Percentiles rank a stretch among this genome's conserved stretches.
Evolutionary conservation across 2,797 vertebrate species (phyloP).

Genomic region (Mormyrops boulengeri): DNA sequence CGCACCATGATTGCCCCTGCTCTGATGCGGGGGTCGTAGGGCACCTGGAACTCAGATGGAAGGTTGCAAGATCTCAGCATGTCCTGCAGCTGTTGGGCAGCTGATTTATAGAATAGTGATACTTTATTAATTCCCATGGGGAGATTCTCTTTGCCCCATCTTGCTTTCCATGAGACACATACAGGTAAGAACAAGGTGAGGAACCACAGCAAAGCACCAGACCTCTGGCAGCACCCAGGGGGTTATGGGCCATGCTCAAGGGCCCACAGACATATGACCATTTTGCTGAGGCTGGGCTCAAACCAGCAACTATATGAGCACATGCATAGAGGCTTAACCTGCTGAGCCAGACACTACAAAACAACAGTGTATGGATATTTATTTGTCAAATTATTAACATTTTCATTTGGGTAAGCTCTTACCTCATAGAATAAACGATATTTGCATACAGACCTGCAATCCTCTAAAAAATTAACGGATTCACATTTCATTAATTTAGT

Average conservation of each 20-base stretch:
- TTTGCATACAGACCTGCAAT: background rate
- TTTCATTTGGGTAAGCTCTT: background rate
- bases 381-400: background rate
- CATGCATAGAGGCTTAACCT: background rate
- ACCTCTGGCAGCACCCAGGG: background rate
- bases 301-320: background rate
- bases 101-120: slow-evolving; percentile 36
- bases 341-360: background rate
- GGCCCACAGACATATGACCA: background rate
- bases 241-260: background rate
- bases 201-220: background rate
- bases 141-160: background rate
- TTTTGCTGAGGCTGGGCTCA: background rate
- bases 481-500: background rate
- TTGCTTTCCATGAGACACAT: background rate
- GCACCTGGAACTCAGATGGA: slow-evolving; percentile 61
- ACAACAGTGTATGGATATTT: background rate
- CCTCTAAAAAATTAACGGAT: background rate
- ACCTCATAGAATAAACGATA: background rate
- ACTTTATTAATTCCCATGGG: background rate
- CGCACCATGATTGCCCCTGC: slow-evolving; percentile 60
- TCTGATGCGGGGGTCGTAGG: slow-evolving; percentile 64
- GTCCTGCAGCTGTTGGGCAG: slow-evolving; percentile 53
- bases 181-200: background rate
- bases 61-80: slow-evolving; percentile 48